These are phyloP conservation scores for Gadopsis bispinosus DNA, from an alignment of 2,797 vertebrate genomes.

Conservation along the genomic window DNA sequence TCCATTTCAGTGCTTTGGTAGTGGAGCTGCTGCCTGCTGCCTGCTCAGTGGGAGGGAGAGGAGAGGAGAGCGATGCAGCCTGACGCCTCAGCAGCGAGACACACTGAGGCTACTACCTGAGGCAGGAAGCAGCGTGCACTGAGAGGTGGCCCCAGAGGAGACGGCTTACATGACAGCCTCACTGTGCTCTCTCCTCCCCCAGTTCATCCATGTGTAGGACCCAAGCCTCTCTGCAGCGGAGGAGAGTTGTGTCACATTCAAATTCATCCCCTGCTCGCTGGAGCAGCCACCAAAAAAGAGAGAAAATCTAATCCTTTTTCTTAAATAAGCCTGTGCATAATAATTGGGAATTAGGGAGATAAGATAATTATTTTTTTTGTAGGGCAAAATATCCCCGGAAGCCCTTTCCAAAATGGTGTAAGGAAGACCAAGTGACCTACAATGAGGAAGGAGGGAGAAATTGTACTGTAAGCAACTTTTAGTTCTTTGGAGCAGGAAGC, in stretches of 20 bases:
- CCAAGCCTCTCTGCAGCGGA: conserved; percentile 64
- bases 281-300: conserved; percentile 54
- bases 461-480: conserved; percentile 60
- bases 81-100: conserved; percentile 67
- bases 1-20: conserved; percentile 76
- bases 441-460: conserved; percentile 74
- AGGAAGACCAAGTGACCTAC: conserved; percentile 84
- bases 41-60: conserved; percentile 61
- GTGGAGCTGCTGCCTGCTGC: conserved; percentile 59
- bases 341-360: conserved; percentile 88
- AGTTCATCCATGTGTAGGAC: conserved; percentile 81
- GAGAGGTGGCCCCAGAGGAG: conserved; percentile 79
- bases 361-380: conserved; percentile 89
- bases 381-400: conserved; percentile 87
- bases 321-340: conserved; percentile 88
- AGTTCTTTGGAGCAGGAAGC: conserved; percentile 35
- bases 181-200: conserved; percentile 74
- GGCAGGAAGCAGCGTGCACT: conserved; percentile 79
- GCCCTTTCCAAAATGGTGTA: conserved; percentile 84
- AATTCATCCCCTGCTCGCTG: conserved; percentile 64
- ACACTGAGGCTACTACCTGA: conserved; percentile 80
- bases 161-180: conserved; percentile 80
- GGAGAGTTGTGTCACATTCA: conserved; percentile 70
- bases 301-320: conserved; percentile 82
- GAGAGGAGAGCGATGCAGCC: conserved; percentile 59